Evolutionary conservation across 1,140 invertebrate genomes (phyloP).

Genomic region (Drosophila aff.): DNA sequence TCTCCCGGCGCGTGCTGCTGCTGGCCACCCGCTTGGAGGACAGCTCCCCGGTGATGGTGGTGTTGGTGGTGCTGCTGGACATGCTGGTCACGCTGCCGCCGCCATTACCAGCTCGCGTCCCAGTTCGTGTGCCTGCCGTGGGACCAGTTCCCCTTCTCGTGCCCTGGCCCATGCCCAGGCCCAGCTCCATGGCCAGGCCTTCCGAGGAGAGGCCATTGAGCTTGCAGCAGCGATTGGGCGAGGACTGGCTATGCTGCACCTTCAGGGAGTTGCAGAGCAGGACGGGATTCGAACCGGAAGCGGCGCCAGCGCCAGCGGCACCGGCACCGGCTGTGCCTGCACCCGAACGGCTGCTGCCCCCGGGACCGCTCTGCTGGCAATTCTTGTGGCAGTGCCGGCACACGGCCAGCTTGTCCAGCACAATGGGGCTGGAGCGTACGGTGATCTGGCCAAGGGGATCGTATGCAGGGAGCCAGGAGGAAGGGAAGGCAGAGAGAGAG

Average conservation of each 20-base stretch:
- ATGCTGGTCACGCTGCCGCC: slow-evolving; percentile 71
- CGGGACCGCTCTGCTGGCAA: slow-evolving; percentile 85
- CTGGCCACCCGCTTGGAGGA: slow-evolving; percentile 77
- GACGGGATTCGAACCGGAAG: slow-evolving; percentile 31
- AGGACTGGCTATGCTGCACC: slow-evolving; percentile 84
- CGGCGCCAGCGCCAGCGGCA: neutral
- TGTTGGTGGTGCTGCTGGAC: slow-evolving; percentile 58
- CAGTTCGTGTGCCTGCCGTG: neutral
- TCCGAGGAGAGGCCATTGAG: slow-evolving; percentile 57
- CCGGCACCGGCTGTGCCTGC: slow-evolving; percentile 1
- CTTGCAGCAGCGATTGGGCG: slow-evolving; percentile 83
- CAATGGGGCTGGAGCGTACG: slow-evolving; percentile 88
- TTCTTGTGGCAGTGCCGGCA: slow-evolving; percentile 91
- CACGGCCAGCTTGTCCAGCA: slow-evolving; percentile 88
- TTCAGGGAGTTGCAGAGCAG: slow-evolving; percentile 81
- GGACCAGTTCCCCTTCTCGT: slow-evolving; percentile 10
- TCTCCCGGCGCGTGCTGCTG: slow-evolving; percentile 72
- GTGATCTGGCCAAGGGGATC: slow-evolving; percentile 86
- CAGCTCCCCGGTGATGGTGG: slow-evolving; percentile 69
- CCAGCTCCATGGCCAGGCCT: slow-evolving; percentile 18
- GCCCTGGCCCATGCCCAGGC: neutral
- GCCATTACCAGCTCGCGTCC: slow-evolving; percentile 11
- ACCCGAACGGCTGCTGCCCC: slow-evolving; percentile 9
- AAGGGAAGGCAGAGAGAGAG: neutral
- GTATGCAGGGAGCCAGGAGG: too few relatives aligned